Evolutionary conservation across 1,140 invertebrate genomes (phyloP).

Genomic region (Ridgeia piscesae): DNA sequence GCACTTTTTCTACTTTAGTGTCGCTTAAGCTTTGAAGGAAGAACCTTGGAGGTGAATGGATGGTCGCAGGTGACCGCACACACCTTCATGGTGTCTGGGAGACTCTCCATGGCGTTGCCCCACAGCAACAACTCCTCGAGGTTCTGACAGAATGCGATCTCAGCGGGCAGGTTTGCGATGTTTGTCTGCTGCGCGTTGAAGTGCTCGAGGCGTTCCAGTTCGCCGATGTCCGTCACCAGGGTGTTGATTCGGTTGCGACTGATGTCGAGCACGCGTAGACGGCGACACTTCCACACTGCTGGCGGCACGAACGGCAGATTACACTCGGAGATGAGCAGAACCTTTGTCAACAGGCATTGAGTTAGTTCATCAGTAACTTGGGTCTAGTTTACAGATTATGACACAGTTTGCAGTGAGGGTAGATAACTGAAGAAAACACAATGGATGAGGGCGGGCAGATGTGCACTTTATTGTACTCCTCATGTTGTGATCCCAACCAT

Average conservation of each 20-base stretch:
- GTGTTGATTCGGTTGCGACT: slow-evolving; percentile 55
- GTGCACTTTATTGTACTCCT: no score
- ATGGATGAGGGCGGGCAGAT: no score
- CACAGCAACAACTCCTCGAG: slow-evolving; percentile 53
- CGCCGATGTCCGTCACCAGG: slow-evolving; percentile 52
- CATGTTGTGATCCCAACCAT: no score
- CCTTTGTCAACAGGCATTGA: no score
- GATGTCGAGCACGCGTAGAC: slow-evolving; percentile 46
- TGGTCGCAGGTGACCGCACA: neutral
- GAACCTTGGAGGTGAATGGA: no score
- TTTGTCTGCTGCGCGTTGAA: slow-evolving; percentile 55
- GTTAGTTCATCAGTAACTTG: no score
- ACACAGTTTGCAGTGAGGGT: no score
- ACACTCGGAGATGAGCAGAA: slow-evolving; percentile 54
- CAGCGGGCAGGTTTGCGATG: slow-evolving; percentile 52
- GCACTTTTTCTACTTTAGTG: no score
- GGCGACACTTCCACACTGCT: slow-evolving; percentile 47
- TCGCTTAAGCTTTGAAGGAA: no score
- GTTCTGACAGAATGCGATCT: slow-evolving; percentile 56
- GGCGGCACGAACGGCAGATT: slow-evolving; percentile 55
- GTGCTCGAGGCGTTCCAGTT: slow-evolving; percentile 45
- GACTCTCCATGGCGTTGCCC: slow-evolving; percentile 55
- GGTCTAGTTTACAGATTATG: no score
- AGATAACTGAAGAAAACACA: no score
- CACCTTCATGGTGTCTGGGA: slow-evolving; percentile 51